phyloP scores from a whole-genome alignment of 2,113 vertebrate species.

The Indri indri region DNA sequence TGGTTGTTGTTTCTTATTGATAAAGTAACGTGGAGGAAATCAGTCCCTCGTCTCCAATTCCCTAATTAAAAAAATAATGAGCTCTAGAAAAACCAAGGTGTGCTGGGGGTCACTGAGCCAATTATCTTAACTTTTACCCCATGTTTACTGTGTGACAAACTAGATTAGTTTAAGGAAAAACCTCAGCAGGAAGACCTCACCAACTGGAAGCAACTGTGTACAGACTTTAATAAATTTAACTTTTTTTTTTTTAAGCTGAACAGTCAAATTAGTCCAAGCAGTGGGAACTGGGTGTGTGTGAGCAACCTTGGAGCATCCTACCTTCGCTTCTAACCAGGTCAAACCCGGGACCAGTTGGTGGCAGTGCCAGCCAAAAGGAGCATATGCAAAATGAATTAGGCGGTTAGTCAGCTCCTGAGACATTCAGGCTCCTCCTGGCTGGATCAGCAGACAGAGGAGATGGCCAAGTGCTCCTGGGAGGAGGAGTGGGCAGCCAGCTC shows the following conservation, averaged over 20 bases:
- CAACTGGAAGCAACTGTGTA: fast-evolving
- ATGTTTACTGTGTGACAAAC: background rate
- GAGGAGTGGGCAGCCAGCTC: slow-evolving; percentile 40
- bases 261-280: too few relatives aligned
- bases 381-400: slow-evolving; percentile 54
- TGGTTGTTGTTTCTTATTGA: background rate
- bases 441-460: background rate
- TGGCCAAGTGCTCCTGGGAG: slow-evolving; percentile 46
- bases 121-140: background rate
- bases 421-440: slow-evolving; percentile 10
- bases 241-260: too few relatives aligned
- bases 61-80: background rate
- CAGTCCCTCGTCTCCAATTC: background rate
- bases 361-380: slow-evolving; percentile 47
- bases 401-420: slow-evolving; percentile 37
- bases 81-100: background rate
- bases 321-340: slow-evolving; percentile 43
- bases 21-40: slow-evolving; percentile 4
- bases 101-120: background rate
- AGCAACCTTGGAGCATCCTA: background rate
- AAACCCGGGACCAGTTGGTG: slow-evolving; percentile 28
- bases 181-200: background rate
- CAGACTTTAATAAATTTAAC: background rate
- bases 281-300: fast-evolving
- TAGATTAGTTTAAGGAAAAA: background rate